Percentiles rank a stretch among this genome's conserved stretches.
Conservation (phyloP, 2,888 invertebrate species). For the Perizoma affinitatum region DNA sequence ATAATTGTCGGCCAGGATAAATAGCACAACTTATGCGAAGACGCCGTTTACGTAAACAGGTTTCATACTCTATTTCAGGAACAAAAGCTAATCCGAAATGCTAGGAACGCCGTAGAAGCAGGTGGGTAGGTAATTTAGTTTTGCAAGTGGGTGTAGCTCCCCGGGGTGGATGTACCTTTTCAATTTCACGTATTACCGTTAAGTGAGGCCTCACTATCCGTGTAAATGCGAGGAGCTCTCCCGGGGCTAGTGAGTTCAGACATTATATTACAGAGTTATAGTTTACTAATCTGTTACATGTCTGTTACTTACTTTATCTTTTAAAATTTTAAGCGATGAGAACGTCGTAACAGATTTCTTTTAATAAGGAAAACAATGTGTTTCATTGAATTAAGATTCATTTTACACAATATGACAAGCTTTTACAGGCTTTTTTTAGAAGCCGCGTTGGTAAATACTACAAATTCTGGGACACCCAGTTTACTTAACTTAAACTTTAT, state of each 20-base stretch:
- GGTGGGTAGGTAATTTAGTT: not conserved
- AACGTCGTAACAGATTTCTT: too few relatives aligned
- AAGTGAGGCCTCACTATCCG: constrained; percentile 46
- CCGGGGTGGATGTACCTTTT: constrained; percentile 35
- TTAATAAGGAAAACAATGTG: too few relatives aligned
- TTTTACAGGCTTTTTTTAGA: too few relatives aligned
- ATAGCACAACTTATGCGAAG: not conserved
- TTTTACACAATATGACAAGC: too few relatives aligned
- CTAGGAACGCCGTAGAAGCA: constrained; percentile 2
- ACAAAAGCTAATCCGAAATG: constrained; percentile 16
- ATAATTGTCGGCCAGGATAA: not conserved
- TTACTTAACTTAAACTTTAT: too few relatives aligned
- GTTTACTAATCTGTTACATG: too few relatives aligned
- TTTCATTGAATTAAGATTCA: too few relatives aligned
- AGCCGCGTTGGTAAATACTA: too few relatives aligned
- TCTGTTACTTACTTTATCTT: too few relatives aligned
- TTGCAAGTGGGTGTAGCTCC: constrained; percentile 15
- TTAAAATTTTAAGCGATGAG: too few relatives aligned
- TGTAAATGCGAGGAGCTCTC: constrained; percentile 47
- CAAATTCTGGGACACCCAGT: too few relatives aligned
- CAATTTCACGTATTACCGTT: constrained; percentile 43
- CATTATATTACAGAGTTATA: not conserved
- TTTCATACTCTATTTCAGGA: constrained; percentile 1
- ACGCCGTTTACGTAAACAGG: constrained; percentile 4
- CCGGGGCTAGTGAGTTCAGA: constrained; percentile 16